phyloP scores from a whole-genome alignment of 2,797 vertebrate species.

The Enteromius treurensis region DNA sequence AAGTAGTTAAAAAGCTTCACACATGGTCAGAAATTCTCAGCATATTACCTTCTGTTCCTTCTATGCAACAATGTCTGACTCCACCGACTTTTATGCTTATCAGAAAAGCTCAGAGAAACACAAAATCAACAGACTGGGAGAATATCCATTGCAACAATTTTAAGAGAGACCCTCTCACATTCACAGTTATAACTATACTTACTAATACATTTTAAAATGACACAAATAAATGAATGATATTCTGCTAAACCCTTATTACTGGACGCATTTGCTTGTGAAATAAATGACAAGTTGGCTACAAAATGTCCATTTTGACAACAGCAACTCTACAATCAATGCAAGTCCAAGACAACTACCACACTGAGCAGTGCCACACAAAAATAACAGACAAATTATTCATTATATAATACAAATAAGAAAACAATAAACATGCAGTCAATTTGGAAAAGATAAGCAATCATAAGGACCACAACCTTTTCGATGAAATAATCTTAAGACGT shows the following conservation, averaged over 20 bases:
- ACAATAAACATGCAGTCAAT: neutral
- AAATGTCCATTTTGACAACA: neutral
- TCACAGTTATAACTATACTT: neutral
- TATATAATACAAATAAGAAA: neutral
- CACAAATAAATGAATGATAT: neutral
- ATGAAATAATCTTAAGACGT: neutral
- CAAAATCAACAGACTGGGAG: neutral
- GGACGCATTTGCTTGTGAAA: neutral
- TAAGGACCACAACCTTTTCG: neutral
- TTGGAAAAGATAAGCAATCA: neutral
- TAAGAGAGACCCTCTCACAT: neutral
- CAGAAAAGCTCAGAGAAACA: neutral
- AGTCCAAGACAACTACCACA: neutral
- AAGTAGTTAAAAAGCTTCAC: neutral
- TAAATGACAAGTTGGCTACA: neutral
- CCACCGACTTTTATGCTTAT: neutral
- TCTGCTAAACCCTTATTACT: neutral
- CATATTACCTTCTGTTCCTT: neutral
- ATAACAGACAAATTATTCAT: neutral
- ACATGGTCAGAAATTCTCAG: neutral
- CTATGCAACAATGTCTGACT: neutral
- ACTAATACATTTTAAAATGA: too few relatives aligned
- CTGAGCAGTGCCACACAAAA: neutral
- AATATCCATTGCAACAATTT: neutral
- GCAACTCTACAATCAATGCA: neutral